Percentiles rank a stretch among this genome's conserved stretches.
phyloP scores from a whole-genome alignment of 2,113 vertebrate genomes.

The Sphyrna mokarran region DNA sequence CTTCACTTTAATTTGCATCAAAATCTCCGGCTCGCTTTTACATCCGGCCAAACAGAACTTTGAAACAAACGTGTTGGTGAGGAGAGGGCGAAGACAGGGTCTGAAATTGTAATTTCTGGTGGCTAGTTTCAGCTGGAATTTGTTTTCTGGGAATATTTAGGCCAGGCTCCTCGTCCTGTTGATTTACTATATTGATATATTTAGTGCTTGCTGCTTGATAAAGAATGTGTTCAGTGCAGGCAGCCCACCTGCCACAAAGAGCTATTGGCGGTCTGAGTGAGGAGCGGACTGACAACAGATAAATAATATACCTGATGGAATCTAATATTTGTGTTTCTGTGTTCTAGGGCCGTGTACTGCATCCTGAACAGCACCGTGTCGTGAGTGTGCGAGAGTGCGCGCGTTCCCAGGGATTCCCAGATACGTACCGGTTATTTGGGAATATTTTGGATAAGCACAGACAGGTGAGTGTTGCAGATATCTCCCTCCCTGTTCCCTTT shows the following conservation, averaged over 20 bases:
- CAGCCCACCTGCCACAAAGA: background rate
- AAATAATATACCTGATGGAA: background rate
- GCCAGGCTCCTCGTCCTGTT: background rate
- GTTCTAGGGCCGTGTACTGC: constrained; percentile 78
- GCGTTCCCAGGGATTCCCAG: constrained; percentile 89
- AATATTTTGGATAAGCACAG: constrained; percentile 91
- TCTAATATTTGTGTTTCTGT: background rate
- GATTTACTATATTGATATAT: background rate
- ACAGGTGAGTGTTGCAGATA: constrained; percentile 60
- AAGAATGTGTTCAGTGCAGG: background rate
- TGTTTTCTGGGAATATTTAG: background rate
- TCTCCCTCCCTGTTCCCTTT: no score
- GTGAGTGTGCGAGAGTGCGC: constrained; percentile 90
- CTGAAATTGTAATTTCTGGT: background rate
- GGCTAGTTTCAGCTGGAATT: no score
- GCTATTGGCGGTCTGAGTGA: background rate
- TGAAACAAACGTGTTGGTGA: background rate
- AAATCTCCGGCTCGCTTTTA: background rate
- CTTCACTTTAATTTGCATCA: background rate
- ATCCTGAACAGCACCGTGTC: constrained; percentile 89
- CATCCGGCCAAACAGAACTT: no score
- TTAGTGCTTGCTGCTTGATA: background rate
- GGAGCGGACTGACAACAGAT: background rate
- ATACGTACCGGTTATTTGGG: constrained; percentile 86
- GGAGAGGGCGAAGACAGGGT: background rate